These are phyloP conservation scores for Elachura formosa DNA, from an alignment of 2,113 vertebrate species.

Conservation along the genomic window DNA sequence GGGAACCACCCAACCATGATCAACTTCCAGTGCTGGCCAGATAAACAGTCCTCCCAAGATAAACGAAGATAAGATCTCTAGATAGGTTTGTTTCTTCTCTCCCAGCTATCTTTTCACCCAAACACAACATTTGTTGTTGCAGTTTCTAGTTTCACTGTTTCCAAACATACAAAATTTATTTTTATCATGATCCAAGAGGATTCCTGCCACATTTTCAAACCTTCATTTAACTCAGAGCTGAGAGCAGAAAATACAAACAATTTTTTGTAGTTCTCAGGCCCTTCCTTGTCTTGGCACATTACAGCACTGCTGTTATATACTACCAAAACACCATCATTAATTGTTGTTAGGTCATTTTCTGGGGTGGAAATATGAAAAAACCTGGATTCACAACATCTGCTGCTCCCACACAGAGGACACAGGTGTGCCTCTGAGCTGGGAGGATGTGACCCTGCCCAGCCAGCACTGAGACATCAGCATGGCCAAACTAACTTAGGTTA, in stretches of 20 bases:
- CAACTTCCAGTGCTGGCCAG: slow-evolving; percentile 19
- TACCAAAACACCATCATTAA: not conserved
- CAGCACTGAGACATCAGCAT: not conserved
- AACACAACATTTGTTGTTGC: slow-evolving; percentile 40
- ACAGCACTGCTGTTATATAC: not conserved
- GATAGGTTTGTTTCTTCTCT: slow-evolving; percentile 35
- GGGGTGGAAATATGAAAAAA: not conserved
- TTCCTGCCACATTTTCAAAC: not conserved
- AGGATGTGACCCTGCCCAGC: not conserved
- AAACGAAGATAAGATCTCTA: slow-evolving; percentile 29
- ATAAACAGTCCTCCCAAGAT: slow-evolving; percentile 23
- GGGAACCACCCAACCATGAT: slow-evolving; percentile 35
- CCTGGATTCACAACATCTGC: not conserved
- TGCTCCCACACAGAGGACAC: not conserved
- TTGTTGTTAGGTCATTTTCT: not conserved
- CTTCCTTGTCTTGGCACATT: not conserved
- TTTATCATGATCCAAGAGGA: slow-evolving; percentile 31
- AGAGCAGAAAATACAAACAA: slow-evolving; percentile 24
- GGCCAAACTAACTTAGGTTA: not conserved
- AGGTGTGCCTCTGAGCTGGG: not conserved
- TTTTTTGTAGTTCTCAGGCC: not conserved
- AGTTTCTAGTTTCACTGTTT: slow-evolving; percentile 43
- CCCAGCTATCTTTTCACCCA: slow-evolving; percentile 26
- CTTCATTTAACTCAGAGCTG: not conserved
- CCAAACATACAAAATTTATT: slow-evolving; percentile 39